A percentile compares a stretch with the other conserved stretches of the same genome.
Evolutionary conservation across 2,797 vertebrate species (phyloP).

Genomic region (Acanthurus leucopareius): DNA sequence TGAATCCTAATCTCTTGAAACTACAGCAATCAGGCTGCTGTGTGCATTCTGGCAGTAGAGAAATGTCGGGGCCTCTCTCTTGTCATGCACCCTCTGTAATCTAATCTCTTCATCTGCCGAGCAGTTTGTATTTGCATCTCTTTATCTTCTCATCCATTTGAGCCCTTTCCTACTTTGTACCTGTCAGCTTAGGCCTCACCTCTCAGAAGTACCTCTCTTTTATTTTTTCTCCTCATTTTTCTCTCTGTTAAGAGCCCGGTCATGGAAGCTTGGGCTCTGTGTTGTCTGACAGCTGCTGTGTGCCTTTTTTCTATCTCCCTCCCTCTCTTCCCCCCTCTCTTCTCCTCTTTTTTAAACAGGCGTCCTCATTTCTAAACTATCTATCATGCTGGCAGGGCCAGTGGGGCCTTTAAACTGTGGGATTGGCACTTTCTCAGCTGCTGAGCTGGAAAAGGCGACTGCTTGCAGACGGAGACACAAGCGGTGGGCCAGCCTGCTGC

Average conservation of each 20-base stretch:
- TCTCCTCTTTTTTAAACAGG: constrained; percentile 83
- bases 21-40: background rate
- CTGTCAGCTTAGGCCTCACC: constrained; percentile 55
- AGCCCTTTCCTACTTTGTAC: constrained; percentile 37
- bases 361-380: constrained; percentile 93
- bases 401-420: constrained; percentile 90
- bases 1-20: constrained; percentile 16
- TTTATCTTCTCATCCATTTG: constrained; percentile 44
- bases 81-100: constrained; percentile 37
- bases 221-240: constrained; percentile 22
- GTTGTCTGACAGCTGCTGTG: constrained; percentile 80
- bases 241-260: constrained; percentile 61
- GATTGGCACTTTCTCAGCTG: constrained; percentile 93
- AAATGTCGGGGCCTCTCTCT: constrained; percentile 2
- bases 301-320: constrained; percentile 61
- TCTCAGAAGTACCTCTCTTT: constrained; percentile 49
- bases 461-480: constrained; percentile 83
- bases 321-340: constrained; percentile 45
- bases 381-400: constrained; percentile 90
- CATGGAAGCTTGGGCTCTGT: constrained; percentile 77
- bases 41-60: constrained; percentile 1
- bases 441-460: constrained; percentile 91
- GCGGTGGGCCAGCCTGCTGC: constrained; percentile 70
- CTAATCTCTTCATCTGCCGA: constrained; percentile 39
- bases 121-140: constrained; percentile 56